Base-by-base conservation (phyloP, 2,797 vertebrate species). In the Sarcoramphus papa region DNA sequence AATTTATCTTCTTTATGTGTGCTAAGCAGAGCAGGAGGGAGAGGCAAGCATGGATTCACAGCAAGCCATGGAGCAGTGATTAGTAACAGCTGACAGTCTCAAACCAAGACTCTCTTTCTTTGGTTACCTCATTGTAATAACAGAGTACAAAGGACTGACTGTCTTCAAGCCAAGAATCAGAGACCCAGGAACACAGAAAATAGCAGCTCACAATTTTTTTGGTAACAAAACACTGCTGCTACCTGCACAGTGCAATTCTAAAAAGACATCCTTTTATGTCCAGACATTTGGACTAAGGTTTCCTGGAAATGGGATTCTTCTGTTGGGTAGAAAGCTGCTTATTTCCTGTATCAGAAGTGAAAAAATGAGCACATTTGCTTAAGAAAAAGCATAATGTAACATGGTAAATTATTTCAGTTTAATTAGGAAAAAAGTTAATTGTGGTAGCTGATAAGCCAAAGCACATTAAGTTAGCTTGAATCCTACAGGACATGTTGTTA, bases 21-120 rank as follows among this genome's bases (percentile, higher is more conserved):
- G 98, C 98, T 98, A 98, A 98, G 98, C 98, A 97, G 98, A 98
- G 98, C 98, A 98, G 98, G 98, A 98, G 98, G 96, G 97, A 98
- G 97, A 97, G 94, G 97, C 96, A 91, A 97, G 97, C 92, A 73
- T 85, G 96, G 97, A 97, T 96, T 98, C 97, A 90, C 96, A 98
- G 98, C 89, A 96, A 97, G 98, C 98, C 86, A 97, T 96, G 97
- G 97, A 98, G 97, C 89, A 95, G 97, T 98, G 98, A 98, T 98
- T 98, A 98, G 98, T 98, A 98, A 98, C 98, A 98, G 98, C 98
- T 98, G 97, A 98, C 98, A 98, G 98, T 97, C 97, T 95, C 97
- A 90, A 97, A 96, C 96, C 96, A 95, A 97, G 97, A 96, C 96
- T 97, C 97, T 97, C 96, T 97, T 98, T 98, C 98, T 98, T 98